These are phyloP conservation scores for Chiloscyllium punctatum DNA, from an alignment of 2,797 vertebrate genomes.

Conservation along the genomic window DNA sequence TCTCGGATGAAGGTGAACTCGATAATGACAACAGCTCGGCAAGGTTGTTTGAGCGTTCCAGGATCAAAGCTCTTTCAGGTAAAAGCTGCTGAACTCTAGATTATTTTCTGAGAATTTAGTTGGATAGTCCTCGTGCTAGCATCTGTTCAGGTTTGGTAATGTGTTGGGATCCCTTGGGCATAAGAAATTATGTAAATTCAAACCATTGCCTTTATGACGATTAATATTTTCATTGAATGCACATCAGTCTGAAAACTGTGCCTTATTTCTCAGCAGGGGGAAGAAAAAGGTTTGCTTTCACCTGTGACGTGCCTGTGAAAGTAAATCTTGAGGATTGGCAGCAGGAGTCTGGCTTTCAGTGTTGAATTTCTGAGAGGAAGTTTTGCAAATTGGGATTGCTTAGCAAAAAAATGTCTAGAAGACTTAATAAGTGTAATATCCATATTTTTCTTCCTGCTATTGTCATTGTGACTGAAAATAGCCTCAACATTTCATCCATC, in stretches of 20 bases:
- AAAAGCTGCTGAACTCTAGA: constrained; percentile 40
- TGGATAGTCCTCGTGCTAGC: not conserved
- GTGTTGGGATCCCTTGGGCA: not conserved
- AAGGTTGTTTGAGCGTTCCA: constrained; percentile 88
- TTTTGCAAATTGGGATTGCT: not conserved
- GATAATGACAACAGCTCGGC: constrained; percentile 96
- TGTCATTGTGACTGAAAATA: constrained; percentile 4
- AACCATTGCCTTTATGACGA: too few relatives aligned
- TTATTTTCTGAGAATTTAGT: not conserved
- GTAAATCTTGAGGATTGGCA: not conserved
- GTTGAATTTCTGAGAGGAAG: not conserved
- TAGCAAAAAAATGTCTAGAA: not conserved
- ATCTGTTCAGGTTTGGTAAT: not conserved
- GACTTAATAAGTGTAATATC: not conserved
- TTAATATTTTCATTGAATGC: constrained; percentile 8
- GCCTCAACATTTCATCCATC: not conserved
- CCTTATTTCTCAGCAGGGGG: too few relatives aligned
- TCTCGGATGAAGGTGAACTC: constrained; percentile 73
- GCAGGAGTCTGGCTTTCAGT: not conserved
- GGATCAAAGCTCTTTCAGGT: constrained; percentile 98
- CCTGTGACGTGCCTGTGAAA: too few relatives aligned
- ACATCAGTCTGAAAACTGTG: too few relatives aligned
- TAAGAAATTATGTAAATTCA: not conserved
- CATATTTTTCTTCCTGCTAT: not conserved
- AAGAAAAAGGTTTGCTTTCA: not conserved